phyloP scores from a whole-genome alignment of 2,113 vertebrate genomes.

The Neopipo cinnamomea region DNA sequence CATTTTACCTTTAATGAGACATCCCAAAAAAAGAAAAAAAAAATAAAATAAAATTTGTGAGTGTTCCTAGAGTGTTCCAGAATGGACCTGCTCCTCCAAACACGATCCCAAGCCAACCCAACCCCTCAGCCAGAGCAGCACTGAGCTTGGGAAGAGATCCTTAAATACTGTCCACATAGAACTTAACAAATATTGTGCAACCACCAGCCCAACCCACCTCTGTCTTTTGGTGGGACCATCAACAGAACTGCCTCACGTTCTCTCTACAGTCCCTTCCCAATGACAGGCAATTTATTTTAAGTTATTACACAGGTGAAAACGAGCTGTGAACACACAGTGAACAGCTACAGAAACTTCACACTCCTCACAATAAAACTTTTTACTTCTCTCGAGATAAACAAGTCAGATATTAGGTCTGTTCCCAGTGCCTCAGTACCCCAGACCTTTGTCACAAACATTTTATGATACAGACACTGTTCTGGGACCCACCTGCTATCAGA shows the following conservation, averaged over 20 bases:
- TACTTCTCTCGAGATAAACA: neutral
- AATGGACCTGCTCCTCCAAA: neutral
- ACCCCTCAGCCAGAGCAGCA: neutral
- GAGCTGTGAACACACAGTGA: neutral
- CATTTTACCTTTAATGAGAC: neutral
- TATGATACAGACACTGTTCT: fast-evolving
- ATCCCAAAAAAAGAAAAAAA: neutral
- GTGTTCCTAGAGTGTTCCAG: neutral
- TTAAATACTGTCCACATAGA: neutral
- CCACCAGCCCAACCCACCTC: neutral
- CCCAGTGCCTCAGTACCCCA: no score
- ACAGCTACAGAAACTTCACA: neutral
- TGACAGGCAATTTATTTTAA: neutral
- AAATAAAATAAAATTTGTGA: no score
- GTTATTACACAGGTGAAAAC: neutral
- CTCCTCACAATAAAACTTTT: neutral
- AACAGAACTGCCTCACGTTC: neutral
- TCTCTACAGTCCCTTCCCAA: neutral
- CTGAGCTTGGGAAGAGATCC: neutral
- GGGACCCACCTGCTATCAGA: neutral
- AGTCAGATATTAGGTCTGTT: neutral
- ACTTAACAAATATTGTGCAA: fast-evolving
- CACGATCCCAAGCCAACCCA: neutral
- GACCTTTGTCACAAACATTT: neutral
- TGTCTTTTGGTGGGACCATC: neutral